A percentile compares a stretch with the other conserved stretches of the same genome.
Evolutionary conservation across 2,113 vertebrate species (phyloP).

Genomic region (Aix galericulata): DNA sequence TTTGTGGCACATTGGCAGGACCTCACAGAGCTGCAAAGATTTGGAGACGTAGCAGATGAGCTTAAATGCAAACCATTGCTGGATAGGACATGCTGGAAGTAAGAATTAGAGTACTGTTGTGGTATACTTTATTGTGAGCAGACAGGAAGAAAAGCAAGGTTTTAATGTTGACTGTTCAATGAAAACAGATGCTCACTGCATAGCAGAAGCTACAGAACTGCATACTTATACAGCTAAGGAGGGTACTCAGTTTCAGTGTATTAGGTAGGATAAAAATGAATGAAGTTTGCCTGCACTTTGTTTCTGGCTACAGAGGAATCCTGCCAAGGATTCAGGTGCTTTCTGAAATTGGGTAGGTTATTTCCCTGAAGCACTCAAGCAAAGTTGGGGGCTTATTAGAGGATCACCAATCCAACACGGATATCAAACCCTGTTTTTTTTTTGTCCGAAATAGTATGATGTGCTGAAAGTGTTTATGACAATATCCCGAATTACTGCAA

Average conservation of each 20-base stretch:
- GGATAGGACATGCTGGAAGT: not conserved
- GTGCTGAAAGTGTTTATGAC: not conserved
- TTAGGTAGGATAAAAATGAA: not conserved
- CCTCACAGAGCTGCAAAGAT: not conserved
- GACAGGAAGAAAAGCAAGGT: not conserved
- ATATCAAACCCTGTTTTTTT: not conserved
- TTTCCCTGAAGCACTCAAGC: rapidly evolving
- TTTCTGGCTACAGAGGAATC: not conserved
- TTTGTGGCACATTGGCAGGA: not conserved
- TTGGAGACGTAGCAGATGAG: not conserved
- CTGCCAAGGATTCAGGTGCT: not conserved
- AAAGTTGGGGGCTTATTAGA: not conserved
- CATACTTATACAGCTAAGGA: not conserved
- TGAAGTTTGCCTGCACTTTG: not conserved
- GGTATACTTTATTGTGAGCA: not conserved
- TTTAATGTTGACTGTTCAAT: not conserved
- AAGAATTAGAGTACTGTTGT: not conserved
- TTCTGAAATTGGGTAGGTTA: not conserved
- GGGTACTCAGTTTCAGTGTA: not conserved
- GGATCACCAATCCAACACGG: not conserved
- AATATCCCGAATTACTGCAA: not conserved
- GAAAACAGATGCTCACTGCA: not conserved
- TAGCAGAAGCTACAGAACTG: not conserved
- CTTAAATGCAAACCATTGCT: not conserved
- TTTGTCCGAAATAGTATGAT: not conserved